Base-by-base conservation (phyloP, 2,888 invertebrate species). In the Adineta ricciae region DNA sequence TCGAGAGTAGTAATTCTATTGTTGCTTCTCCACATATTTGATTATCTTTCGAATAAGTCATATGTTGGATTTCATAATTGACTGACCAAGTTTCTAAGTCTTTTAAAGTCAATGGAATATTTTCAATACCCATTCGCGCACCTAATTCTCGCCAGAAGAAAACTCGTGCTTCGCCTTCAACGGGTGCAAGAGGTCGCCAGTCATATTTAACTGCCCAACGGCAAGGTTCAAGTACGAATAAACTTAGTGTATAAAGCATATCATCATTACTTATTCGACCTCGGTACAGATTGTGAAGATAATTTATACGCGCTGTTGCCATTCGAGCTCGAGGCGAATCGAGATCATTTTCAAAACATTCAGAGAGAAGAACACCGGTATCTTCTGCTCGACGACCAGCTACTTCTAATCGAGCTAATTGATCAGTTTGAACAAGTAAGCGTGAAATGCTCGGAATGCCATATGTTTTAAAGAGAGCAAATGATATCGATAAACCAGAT, bases 361-460 rank as follows among this genome's bases (percentile, higher is more conserved):
- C 64, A 36, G 4, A 1, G 0, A 64, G 5, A 64, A 64, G 64
- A 32, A 64, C 32, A 32, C 64, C 7, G 4, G 64, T 64, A 32
- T 64, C 64, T 64, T 64, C 64, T 32, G 64, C 64, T 32, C 64
- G 64, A 64, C 64, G 64, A 32, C 64, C 64, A 64, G 36, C 64
- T 32, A 19, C 5, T 9, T 64, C 64, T 36, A 32, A 4, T 2
- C 16, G 32, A 5, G 64, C 36, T 64, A 64, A n/a, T 64, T 64
- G 64, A 36, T 64, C 32, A 32, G 32, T 64, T 19, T 64, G 16
- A 16, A 19, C 64, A 32, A 64, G 64, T 64, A 64, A 32, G 27
- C 24, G 16, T 19, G 64, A 64, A 32, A 64, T 64, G 19, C 32
- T 64, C 7, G 64, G 64, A 64, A 64, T 64, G 19, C 32, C 64